Percentiles rank a stretch among this genome's conserved stretches.
These are phyloP conservation scores for Coryphaenoides rupestris DNA, from an alignment of 2,113 vertebrate genomes.

Conservation along the genomic window DNA sequence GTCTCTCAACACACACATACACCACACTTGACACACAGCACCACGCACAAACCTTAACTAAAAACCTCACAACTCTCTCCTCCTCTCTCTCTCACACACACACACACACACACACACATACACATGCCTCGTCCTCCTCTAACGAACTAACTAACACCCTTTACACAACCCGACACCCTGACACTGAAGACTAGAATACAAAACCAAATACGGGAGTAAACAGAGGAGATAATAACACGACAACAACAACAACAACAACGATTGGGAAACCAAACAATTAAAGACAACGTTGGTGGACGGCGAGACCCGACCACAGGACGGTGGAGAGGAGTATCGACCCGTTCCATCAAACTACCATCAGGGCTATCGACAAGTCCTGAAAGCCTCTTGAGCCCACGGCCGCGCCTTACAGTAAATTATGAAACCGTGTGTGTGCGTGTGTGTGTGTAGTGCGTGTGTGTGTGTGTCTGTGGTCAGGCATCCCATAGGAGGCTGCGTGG, in stretches of 20 bases:
- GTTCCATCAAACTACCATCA: slow-evolving; percentile 63
- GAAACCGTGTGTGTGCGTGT: slow-evolving; percentile 6
- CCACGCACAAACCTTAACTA: no score
- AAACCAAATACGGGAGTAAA: no score
- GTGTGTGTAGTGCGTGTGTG: slow-evolving; percentile 13
- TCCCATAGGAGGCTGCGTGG: no score
- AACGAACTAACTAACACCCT: no score
- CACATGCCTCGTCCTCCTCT: background rate
- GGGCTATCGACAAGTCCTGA: slow-evolving; percentile 67
- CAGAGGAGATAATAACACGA: background rate
- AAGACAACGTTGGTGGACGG: slow-evolving; percentile 7
- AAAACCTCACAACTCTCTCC: no score
- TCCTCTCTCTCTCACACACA: background rate
- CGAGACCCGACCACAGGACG: background rate
- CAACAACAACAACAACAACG: slow-evolving; percentile 6
- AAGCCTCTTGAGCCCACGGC: slow-evolving; percentile 50
- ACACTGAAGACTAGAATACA: background rate
- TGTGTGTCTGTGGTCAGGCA: background rate
- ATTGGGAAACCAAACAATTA: background rate
- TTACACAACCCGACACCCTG: no score
- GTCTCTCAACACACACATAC: no score
- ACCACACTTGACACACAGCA: no score
- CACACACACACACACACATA: background rate
- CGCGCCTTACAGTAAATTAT: slow-evolving; percentile 58
- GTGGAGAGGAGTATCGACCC: slow-evolving; percentile 50